Conservation (phyloP, 2,113 vertebrate species). For the Bubo blakistoni region DNA sequence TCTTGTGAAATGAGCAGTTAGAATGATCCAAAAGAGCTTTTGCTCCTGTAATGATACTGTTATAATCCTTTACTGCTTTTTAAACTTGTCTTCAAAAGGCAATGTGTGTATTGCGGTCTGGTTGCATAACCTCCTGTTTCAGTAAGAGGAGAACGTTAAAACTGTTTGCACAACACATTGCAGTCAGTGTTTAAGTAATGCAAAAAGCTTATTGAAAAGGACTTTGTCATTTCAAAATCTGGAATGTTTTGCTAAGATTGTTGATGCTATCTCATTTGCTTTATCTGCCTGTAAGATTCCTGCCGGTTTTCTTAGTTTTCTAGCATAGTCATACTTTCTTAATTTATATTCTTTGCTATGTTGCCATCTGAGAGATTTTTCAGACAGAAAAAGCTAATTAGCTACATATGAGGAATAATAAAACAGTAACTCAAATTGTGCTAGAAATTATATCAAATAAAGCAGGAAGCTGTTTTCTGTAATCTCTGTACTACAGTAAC, state of each 20-base stretch:
- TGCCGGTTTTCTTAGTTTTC: neutral
- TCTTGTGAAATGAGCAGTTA: neutral
- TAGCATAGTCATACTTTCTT: neutral
- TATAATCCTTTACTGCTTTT: neutral
- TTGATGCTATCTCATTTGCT: constrained; percentile 13
- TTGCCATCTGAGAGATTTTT: neutral
- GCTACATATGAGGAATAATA: neutral
- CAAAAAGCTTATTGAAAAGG: neutral
- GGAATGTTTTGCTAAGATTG: neutral
- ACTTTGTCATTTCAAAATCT: constrained; percentile 26
- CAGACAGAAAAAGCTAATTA: neutral
- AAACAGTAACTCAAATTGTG: neutral
- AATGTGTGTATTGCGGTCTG: neutral
- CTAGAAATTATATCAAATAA: neutral
- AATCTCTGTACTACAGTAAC: neutral
- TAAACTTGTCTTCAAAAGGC: neutral
- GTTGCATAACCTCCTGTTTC: constrained; percentile 5
- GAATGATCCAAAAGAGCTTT: neutral
- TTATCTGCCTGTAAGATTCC: neutral
- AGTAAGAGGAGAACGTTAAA: neutral
- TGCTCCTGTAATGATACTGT: neutral
- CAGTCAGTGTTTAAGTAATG: neutral
- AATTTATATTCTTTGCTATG: neutral
- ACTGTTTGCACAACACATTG: constrained; percentile 16
- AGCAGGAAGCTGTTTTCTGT: neutral